These are phyloP conservation scores for Eurois occulta DNA, from an alignment of 2,888 invertebrate species.

Conservation along the genomic window DNA sequence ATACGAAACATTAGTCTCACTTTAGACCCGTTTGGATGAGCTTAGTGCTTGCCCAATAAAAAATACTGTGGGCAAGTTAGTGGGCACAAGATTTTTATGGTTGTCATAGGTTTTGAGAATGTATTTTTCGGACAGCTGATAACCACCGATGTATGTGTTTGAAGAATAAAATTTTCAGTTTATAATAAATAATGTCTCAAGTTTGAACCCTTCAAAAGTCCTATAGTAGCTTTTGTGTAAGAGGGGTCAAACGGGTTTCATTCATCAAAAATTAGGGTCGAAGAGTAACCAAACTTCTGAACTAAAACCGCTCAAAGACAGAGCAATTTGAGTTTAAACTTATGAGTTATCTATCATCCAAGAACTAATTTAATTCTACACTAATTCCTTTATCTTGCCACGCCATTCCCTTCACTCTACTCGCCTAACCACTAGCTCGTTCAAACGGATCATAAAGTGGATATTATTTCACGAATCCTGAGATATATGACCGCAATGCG, in stretches of 20 bases:
- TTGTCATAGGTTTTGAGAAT: background rate
- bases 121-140: background rate
- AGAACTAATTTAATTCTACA: slow-evolving; percentile 41
- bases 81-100: background rate
- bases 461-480: slow-evolving; percentile 80
- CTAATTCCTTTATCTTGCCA: slow-evolving; percentile 55
- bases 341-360: slow-evolving; percentile 42
- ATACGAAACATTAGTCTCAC: slow-evolving; percentile 87
- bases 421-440: slow-evolving; percentile 51
- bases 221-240: background rate
- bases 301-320: slow-evolving; percentile 25
- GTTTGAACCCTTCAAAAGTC: background rate
- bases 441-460: slow-evolving; percentile 70
- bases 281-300: slow-evolving; percentile 5
- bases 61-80: slow-evolving; percentile 42
- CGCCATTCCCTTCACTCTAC: slow-evolving; percentile 46
- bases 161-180: background rate
- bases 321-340: slow-evolving; percentile 35
- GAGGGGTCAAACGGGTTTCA: slow-evolving; percentile 29
- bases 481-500: slow-evolving; percentile 83
- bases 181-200: background rate
- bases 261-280: slow-evolving; percentile 10
- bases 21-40: slow-evolving; percentile 74
- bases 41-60: slow-evolving; percentile 59
- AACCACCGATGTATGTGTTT: background rate